These are phyloP conservation scores for Echinops telfairi DNA, from an alignment of 2,113 vertebrate species.

Conservation along the genomic window DNA sequence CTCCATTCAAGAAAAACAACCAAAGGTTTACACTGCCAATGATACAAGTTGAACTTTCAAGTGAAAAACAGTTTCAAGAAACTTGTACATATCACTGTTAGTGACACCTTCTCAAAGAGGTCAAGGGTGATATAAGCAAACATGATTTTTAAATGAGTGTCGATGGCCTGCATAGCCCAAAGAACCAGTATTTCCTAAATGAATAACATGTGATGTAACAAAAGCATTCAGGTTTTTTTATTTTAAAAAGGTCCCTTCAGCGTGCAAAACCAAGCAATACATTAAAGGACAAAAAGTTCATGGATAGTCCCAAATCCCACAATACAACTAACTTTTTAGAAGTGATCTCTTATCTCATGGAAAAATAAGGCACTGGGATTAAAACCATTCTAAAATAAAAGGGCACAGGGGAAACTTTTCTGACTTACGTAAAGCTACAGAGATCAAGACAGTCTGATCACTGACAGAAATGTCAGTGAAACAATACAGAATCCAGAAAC, in stretches of 20 bases:
- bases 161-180: constrained; percentile 50
- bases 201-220: constrained; percentile 29
- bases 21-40: neutral
- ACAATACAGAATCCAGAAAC: constrained; percentile 21
- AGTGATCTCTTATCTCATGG: constrained; percentile 24
- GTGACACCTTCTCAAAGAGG: neutral
- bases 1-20: constrained; percentile 38
- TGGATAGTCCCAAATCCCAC: constrained; percentile 14
- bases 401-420: constrained; percentile 21
- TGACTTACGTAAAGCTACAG: neutral
- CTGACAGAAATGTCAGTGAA: neutral
- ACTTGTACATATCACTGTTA: neutral
- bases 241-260: constrained; percentile 15
- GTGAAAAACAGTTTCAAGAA: constrained; percentile 28
- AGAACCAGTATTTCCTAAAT: constrained; percentile 50
- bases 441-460: neutral
- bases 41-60: constrained; percentile 41
- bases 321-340: constrained; percentile 52
- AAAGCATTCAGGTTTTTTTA: constrained; percentile 15
- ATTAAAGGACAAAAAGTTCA: constrained; percentile 37
- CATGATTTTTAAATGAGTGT: constrained; percentile 36
- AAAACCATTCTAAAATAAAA: constrained; percentile 21
- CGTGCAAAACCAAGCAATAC: neutral
- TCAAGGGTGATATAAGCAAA: constrained; percentile 41
- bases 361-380: constrained; percentile 20